Evolutionary conservation across 2,797 vertebrate species (phyloP).

Genomic region (Onychomys arenicola): DNA sequence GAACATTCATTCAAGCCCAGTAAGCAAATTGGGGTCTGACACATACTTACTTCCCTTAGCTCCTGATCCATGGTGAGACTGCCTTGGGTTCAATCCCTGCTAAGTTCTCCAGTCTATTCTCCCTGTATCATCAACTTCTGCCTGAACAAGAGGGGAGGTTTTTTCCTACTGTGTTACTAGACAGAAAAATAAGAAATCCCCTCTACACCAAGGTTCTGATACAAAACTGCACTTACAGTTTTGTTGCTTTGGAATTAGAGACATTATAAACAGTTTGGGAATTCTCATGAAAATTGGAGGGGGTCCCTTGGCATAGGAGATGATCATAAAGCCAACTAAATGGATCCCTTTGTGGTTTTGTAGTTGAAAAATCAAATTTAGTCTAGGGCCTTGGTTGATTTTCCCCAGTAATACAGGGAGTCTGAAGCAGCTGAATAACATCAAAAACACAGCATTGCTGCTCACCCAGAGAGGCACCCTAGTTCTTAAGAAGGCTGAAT

Average conservation of each 20-base stretch:
- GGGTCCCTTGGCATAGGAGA: neutral
- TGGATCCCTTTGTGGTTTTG: neutral
- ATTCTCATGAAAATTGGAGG: neutral
- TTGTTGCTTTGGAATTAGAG: neutral
- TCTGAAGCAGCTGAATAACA: neutral
- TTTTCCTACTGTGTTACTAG: neutral
- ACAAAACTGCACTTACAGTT: neutral
- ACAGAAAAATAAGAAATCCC: neutral
- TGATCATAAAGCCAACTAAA: neutral
- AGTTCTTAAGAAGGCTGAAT: conserved; percentile 14
- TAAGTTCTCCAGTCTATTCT: neutral
- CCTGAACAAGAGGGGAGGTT: neutral
- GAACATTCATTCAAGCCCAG: neutral
- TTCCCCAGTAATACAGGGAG: neutral
- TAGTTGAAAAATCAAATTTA: neutral
- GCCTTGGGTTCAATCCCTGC: neutral
- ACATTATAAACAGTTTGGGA: neutral
- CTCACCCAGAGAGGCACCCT: neutral
- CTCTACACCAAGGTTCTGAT: neutral
- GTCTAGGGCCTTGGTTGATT: neutral
- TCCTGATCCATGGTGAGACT: neutral
- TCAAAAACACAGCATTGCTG: neutral
- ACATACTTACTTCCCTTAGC: neutral
- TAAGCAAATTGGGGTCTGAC: neutral
- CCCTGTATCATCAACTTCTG: neutral